Conservation (phyloP, 2,797 vertebrate genomes). For the Botia almorhae region DNA sequence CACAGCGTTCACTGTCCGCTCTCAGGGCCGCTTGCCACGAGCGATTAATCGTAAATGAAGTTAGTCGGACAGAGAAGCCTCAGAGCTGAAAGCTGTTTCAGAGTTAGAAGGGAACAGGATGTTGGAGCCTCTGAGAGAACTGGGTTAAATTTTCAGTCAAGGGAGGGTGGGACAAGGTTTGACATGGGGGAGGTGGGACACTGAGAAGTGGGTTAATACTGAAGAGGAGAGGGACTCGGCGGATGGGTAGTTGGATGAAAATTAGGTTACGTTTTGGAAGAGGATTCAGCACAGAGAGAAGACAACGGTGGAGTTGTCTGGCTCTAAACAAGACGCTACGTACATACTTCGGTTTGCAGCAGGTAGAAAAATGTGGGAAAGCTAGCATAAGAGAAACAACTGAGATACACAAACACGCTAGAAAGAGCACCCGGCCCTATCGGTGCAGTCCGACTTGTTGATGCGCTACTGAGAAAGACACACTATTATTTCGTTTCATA, state of each 20-base stretch:
- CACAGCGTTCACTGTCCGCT: conserved; percentile 45
- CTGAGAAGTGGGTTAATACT: conserved; percentile 54
- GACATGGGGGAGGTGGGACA: conserved; percentile 33
- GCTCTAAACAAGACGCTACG: conserved; percentile 55
- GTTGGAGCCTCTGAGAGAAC: conserved; percentile 44
- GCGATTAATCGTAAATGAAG: conserved; percentile 37
- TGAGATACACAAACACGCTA: conserved; percentile 54
- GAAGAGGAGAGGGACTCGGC: conserved; percentile 37
- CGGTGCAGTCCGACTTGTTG: conserved; percentile 38
- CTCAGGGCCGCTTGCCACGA: conserved; percentile 25
- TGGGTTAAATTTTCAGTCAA: conserved; percentile 54
- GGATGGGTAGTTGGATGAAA: conserved; percentile 58
- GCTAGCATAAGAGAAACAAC: conserved; percentile 74
- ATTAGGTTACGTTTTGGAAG: conserved; percentile 54
- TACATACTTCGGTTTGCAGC: conserved; percentile 72
- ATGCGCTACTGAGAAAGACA: conserved; percentile 50
- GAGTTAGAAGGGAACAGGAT: conserved; percentile 49
- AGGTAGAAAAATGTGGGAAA: conserved; percentile 70
- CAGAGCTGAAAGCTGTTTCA: conserved; percentile 51
- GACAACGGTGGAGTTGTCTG: conserved; percentile 39
- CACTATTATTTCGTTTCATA: conserved; percentile 42
- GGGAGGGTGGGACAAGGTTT: conserved; percentile 37
- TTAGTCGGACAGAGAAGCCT: conserved; percentile 51
- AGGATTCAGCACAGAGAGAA: conserved; percentile 56
- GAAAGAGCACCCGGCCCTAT: conserved; percentile 40